A percentile compares a stretch with the other conserved stretches of the same genome.
phyloP scores from a whole-genome alignment of 2,113 vertebrate genomes.

The Onychostoma macrolepis region DNA sequence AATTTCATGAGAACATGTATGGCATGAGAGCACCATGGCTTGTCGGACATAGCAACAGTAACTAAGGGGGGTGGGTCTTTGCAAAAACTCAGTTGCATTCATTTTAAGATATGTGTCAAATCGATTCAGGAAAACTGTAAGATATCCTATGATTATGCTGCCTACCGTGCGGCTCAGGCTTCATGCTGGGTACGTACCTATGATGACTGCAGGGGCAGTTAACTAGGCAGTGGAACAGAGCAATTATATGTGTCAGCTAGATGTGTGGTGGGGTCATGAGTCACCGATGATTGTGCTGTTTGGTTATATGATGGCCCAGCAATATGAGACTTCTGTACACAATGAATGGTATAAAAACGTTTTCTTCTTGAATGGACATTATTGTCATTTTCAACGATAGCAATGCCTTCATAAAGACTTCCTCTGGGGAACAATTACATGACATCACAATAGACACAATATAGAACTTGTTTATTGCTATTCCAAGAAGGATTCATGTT shows the following conservation, averaged over 20 bases:
- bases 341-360: not conserved
- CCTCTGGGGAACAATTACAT: too few relatives aligned
- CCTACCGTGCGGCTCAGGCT: too few relatives aligned
- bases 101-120: too few relatives aligned
- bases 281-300: not conserved
- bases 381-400: slow-evolving; percentile 5
- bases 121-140: too few relatives aligned
- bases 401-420: not conserved
- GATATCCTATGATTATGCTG: not conserved
- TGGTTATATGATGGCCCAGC: not conserved
- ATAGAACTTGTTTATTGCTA: not conserved
- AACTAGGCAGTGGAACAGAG: not conserved
- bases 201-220: not conserved
- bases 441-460: not conserved
- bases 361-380: not conserved
- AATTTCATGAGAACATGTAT: too few relatives aligned
- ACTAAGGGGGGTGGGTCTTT: too few relatives aligned
- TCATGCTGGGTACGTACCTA: not conserved
- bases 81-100: too few relatives aligned
- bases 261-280: not conserved
- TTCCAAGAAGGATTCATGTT: not conserved
- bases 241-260: not conserved
- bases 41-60: too few relatives aligned
- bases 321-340: not conserved
- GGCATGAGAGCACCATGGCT: too few relatives aligned